Percentiles rank a stretch among this genome's conserved stretches.
These are phyloP conservation scores for Brachyrhaphis roseni DNA, from an alignment of 2,797 vertebrate species.

Conservation along the genomic window DNA sequence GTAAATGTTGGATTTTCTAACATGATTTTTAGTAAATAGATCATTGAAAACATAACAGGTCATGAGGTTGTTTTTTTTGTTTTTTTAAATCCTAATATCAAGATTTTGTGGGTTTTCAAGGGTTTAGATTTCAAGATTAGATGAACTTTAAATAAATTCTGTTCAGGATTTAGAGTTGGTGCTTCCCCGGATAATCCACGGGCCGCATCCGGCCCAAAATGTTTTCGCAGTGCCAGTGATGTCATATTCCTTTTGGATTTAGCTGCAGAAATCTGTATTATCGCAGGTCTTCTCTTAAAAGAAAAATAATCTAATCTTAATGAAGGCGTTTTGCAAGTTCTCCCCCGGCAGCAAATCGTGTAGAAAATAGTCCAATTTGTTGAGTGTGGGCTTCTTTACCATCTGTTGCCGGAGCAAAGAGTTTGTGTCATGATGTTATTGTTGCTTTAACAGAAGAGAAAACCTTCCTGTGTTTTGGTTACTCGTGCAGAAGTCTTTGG, in stretches of 20 bases:
- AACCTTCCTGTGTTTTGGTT: slow-evolving; percentile 12
- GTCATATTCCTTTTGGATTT: not conserved
- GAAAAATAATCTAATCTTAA: not conserved
- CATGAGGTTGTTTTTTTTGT: not conserved
- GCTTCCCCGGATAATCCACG: too few species aligned
- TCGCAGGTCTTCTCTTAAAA: not conserved
- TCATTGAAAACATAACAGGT: not conserved
- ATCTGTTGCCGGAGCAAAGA: not conserved
- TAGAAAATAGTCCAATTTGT: not conserved
- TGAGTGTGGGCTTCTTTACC: not conserved
- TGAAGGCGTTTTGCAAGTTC: not conserved
- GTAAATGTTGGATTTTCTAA: not conserved
- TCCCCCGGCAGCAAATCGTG: not conserved
- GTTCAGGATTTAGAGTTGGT: not conserved
- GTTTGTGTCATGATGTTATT: not conserved
- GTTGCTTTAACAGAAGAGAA: not conserved
- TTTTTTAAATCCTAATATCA: not conserved
- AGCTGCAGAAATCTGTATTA: not conserved
- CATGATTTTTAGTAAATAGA: not conserved
- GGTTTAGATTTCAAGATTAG: not conserved
- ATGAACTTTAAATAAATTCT: not conserved
- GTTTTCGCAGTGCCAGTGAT: too few species aligned
- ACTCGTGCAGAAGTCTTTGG: slow-evolving; percentile 5
- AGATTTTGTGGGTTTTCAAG: not conserved
- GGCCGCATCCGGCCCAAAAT: not conserved